These are phyloP conservation scores for Oceanites oceanicus DNA, from an alignment of 2,113 vertebrate species.

Conservation along the genomic window DNA sequence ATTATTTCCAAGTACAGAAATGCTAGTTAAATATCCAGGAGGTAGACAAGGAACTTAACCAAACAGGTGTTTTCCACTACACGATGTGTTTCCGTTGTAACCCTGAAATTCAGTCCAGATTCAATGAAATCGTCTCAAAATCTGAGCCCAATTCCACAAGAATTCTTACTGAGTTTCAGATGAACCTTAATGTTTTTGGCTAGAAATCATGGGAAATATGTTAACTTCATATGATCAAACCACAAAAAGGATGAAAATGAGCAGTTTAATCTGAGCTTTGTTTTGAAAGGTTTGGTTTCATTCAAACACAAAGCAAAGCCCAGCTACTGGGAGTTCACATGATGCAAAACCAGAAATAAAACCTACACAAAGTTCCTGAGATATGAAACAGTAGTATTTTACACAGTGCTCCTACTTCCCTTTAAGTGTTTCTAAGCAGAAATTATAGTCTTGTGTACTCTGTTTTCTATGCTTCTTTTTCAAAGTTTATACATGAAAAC, in stretches of 20 bases:
- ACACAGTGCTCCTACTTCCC: not conserved
- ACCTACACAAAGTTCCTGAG: not conserved
- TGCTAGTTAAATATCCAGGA: not conserved
- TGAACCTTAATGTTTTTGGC: not conserved
- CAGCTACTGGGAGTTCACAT: not conserved
- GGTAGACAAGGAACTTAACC: not conserved
- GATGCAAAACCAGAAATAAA: not conserved
- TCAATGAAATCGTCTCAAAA: not conserved
- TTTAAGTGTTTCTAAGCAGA: not conserved
- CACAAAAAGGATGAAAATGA: not conserved
- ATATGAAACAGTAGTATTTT: not conserved
- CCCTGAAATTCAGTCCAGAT: not conserved
- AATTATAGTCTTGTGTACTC: not conserved
- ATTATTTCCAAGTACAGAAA: not conserved
- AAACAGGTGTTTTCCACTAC: not conserved
- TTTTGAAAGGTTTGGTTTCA: not conserved
- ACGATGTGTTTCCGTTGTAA: not conserved
- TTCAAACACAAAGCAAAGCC: not conserved
- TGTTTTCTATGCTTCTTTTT: not conserved
- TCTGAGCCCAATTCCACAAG: not conserved
- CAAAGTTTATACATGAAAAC: not conserved
- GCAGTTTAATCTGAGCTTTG: not conserved
- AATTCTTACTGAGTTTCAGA: not conserved
- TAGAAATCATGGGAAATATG: not conserved
- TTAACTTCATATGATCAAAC: not conserved